Percentiles rank a stretch among this genome's conserved stretches.
phyloP scores from a whole-genome alignment of 2,888 invertebrate genomes.

The Drosophila paranaensis region DNA sequence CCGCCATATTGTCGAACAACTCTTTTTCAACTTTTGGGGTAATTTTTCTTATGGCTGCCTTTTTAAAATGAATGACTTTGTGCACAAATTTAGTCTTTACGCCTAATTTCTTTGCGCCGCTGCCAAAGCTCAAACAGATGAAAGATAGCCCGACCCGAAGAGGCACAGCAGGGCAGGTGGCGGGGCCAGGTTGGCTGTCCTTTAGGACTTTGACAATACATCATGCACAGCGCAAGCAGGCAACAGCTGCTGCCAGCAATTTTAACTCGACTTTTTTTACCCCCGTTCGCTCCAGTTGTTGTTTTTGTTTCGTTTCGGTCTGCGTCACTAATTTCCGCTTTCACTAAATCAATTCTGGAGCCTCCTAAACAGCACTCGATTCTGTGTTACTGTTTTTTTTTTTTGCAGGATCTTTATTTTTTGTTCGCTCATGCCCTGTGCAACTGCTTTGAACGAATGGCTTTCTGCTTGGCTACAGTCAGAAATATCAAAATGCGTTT shows the following conservation, averaged over 20 bases:
- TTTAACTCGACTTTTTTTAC: conserved; percentile 50
- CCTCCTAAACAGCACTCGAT: conserved; percentile 63
- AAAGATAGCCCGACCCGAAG: neutral
- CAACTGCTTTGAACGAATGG: conserved; percentile 52
- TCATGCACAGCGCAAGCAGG: conserved; percentile 69
- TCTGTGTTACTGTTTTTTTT: conserved; percentile 17
- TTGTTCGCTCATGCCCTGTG: conserved; percentile 23
- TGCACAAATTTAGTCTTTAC: conserved; percentile 75
- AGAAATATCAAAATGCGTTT: conserved; percentile 65
- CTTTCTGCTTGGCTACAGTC: conserved; percentile 52
- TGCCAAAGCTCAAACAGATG: conserved; percentile 22
- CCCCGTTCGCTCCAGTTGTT: neutral
- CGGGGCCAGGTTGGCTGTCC: conserved; percentile 4
- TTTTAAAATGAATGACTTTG: conserved; percentile 75
- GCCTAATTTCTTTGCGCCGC: conserved; percentile 71
- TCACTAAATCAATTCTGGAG: conserved; percentile 73
- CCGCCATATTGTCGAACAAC: conserved; percentile 72
- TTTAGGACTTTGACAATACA: conserved; percentile 64
- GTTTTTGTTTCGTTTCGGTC: conserved; percentile 32
- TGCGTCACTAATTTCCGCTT: conserved; percentile 78
- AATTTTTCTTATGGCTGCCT: conserved; percentile 71
- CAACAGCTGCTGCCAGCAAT: conserved; percentile 74
- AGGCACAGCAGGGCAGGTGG: neutral
- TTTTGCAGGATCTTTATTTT: conserved; percentile 18
- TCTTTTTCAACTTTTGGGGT: conserved; percentile 65